Evolutionary conservation across 2,113 vertebrate species (phyloP), one percentile per base, ranked within the genome.

Genomic region (Lepisosteus oculatus): DNA sequence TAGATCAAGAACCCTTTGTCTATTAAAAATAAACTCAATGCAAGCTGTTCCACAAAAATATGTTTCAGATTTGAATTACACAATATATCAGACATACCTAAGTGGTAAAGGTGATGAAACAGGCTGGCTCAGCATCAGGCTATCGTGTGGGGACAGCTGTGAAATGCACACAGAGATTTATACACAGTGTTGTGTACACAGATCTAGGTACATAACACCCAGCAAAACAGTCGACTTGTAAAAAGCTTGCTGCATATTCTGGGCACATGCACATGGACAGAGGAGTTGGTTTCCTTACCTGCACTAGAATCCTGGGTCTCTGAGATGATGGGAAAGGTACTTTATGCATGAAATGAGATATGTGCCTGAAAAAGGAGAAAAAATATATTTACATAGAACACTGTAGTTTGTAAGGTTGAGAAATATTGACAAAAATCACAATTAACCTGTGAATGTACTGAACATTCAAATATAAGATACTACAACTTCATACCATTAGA

Each of bases 271-370:
- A 73, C 63, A 67, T 12, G 47, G 15, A 69, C 43, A 55, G 6
- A n/a, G 13, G 9, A 1, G 17, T 29, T 59, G 64, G 62, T 64
- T 57, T 76, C 77, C 89, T 87, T 83, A 98, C 97, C 93, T 99
- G 97, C 74, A 99, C 95, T 43, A 99, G 90, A 84, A 99, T 99
- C 77, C 97, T 93, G 73, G 96, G 97, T 79, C 97, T 95, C 84
- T 99, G 96, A 77, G 88, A 93, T 61, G 96, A 98, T 65, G 97
- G 97, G 83, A 99, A 99, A 65, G 97, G 97, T 84, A 97, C 95
- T 79, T 95, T 95, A 85, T 97, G 95, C 97, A 99, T 99, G 91
- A 99, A 99, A 86, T 99, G 95, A 70, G 94, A 96, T 89, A 99
- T 94, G 85, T 98, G 97, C 84, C 97, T 99, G 87, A 17, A 85